phyloP scores from a whole-genome alignment of 2,888 invertebrate genomes.

The Cheilosia impressa region DNA sequence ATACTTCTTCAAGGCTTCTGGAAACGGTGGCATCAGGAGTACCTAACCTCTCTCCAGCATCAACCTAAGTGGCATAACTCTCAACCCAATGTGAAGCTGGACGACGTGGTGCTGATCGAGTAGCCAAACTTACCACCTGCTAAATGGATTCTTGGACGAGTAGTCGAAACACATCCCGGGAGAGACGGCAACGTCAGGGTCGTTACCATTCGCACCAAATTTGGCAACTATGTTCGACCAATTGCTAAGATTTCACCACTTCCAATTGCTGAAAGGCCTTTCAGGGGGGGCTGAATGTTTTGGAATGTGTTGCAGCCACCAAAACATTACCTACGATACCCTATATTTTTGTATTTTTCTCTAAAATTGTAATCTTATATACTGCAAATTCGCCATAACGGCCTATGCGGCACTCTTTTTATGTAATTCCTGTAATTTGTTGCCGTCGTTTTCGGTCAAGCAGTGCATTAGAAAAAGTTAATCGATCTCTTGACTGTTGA shows the following conservation, averaged over 20 bases:
- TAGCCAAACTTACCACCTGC: conserved; percentile 3
- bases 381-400: too few relatives aligned
- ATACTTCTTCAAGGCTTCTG: conserved; percentile 3
- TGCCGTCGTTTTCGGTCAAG: too few relatives aligned
- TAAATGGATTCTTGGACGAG: conserved; percentile 1
- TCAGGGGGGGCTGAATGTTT: too few relatives aligned
- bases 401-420: too few relatives aligned
- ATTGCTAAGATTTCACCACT: neutral
- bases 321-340: too few relatives aligned
- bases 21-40: conserved; percentile 3
- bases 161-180: too few relatives aligned
- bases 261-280: conserved; percentile 3
- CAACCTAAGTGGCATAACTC: neutral
- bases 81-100: neutral
- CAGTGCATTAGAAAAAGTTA: too few relatives aligned
- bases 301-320: too few relatives aligned
- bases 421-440: too few relatives aligned
- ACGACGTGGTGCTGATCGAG: neutral
- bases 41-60: conserved; percentile 5
- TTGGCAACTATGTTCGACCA: neutral
- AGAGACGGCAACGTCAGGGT: neutral
- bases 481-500: too few relatives aligned
- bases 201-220: neutral
- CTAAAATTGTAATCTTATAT: too few relatives aligned
- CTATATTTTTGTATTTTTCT: too few relatives aligned